A percentile compares a stretch with the other conserved stretches of the same genome.
phyloP scores from a whole-genome alignment of 2,797 vertebrate species.

The Macrochelys suwanniensis region DNA sequence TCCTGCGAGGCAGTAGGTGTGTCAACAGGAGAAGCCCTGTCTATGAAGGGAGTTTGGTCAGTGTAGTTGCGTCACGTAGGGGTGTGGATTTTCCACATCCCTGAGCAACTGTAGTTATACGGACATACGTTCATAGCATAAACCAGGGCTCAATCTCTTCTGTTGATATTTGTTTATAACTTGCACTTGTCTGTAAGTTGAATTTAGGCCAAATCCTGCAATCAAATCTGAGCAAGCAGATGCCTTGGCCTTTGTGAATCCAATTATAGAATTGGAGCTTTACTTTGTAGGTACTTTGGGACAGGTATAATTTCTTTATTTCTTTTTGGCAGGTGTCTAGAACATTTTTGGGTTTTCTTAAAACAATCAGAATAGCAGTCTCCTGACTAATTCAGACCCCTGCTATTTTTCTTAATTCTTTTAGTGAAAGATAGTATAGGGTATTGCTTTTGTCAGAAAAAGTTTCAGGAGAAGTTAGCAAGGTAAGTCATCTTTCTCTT shows the following conservation, averaged over 20 bases:
- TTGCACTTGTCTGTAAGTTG: background rate
- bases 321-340: background rate
- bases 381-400: accelerated
- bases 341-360: background rate
- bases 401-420: background rate
- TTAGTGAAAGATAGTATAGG: background rate
- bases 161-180: background rate
- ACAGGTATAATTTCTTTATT: accelerated
- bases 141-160: accelerated
- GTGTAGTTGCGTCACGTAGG: background rate
- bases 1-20: background rate
- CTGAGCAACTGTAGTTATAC: background rate
- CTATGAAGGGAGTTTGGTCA: background rate
- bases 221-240: background rate
- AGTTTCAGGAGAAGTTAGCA: background rate
- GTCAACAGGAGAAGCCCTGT: background rate
- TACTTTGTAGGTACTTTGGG: background rate
- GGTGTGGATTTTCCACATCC: background rate
- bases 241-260: background rate
- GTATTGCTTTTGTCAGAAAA: background rate
- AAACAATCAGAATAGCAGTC: background rate
- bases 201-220: background rate
- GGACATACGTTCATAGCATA: background rate
- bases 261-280: background rate
- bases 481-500: conserved; percentile 26